Evolutionary conservation across 2,797 vertebrate genomes (phyloP).

Genomic region (Dicrostonyx torquatus): DNA sequence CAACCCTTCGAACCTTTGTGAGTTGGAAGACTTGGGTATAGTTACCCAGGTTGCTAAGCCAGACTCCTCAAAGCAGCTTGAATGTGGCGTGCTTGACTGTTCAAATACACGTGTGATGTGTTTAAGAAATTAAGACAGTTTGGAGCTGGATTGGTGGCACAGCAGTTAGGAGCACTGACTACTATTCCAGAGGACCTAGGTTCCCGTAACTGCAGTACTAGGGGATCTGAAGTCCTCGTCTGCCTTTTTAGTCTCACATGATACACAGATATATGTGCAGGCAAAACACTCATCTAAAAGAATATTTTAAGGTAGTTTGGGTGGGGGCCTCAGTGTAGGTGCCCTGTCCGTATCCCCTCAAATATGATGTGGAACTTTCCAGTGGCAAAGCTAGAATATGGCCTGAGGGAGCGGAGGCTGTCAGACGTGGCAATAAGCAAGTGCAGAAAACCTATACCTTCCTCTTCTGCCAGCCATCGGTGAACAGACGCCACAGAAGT

Average conservation of each 20-base stretch:
- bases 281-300: background rate
- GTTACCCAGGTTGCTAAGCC: background rate
- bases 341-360: background rate
- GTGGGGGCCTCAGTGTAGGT: accelerated
- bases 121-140: background rate
- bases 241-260: background rate
- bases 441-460: too few relatives aligned
- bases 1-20: background rate
- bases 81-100: background rate
- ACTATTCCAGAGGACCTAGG: background rate
- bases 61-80: background rate
- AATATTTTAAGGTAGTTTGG: background rate
- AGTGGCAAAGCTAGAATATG: background rate
- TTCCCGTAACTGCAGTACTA: background rate
- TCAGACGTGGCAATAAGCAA: background rate
- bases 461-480: background rate
- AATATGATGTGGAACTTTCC: background rate
- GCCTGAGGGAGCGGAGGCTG: background rate
- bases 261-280: background rate
- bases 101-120: accelerated
- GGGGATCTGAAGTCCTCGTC: background rate
- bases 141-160: background rate
- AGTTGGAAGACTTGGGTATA: background rate
- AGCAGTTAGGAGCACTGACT: background rate
- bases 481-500: background rate